A percentile compares a stretch with the other conserved stretches of the same genome.
Evolutionary conservation across 1,140 invertebrate genomes (phyloP).

Genomic region (Anoplolepis gracilipes): DNA sequence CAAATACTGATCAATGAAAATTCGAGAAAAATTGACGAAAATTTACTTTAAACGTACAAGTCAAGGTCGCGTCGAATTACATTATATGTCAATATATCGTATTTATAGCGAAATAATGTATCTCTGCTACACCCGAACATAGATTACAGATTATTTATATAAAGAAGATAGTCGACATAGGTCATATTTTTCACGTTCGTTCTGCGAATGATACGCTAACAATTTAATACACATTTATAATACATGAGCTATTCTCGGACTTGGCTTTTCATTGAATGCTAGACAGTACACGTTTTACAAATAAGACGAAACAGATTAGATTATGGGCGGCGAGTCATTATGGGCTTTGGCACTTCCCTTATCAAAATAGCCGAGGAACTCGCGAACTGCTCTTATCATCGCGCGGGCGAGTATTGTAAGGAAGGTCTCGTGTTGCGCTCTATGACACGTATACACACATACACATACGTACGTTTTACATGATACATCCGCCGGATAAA

Average conservation of each 20-base stretch:
- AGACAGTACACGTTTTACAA: constrained; percentile 41
- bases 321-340: constrained; percentile 47
- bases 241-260: constrained; percentile 31
- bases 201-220: constrained; percentile 23
- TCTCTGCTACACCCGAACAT: neutral
- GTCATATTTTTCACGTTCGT: constrained; percentile 24
- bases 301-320: constrained; percentile 53
- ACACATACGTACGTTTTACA: neutral
- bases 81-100: neutral
- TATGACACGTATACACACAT: neutral
- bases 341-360: constrained; percentile 48
- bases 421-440: constrained; percentile 9
- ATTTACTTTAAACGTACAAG: constrained; percentile 4
- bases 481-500: constrained; percentile 40
- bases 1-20: constrained; percentile 1
- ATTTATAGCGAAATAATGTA: neutral
- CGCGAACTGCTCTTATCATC: constrained; percentile 19
- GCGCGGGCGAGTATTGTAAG: neutral
- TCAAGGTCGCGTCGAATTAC: neutral
- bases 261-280: constrained; percentile 33
- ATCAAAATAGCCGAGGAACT: constrained; percentile 21
- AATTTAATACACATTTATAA: constrained; percentile 19
- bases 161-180: neutral
- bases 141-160: neutral
- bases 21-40: constrained; percentile 15